Evolutionary conservation across 2,797 vertebrate genomes (phyloP).

Genomic region (Cuniculus paca): DNA sequence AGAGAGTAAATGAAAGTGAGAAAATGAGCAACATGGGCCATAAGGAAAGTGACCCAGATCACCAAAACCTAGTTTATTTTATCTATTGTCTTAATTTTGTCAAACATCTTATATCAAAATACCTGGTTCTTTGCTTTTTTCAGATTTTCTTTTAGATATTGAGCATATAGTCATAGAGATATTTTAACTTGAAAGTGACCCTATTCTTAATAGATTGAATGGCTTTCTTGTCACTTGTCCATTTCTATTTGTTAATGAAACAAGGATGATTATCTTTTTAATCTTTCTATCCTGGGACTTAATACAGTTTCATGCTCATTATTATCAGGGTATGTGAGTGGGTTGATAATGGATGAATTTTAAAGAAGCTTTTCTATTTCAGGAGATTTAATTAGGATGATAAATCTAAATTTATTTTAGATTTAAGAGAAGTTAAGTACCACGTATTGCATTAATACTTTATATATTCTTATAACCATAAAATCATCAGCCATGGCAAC

Average conservation of each 20-base stretch:
- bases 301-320: slow-evolving; percentile 10
- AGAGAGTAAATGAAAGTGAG: neutral
- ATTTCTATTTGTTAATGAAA: slow-evolving; percentile 47
- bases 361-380: slow-evolving; percentile 60
- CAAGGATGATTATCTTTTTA: neutral
- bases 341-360: neutral
- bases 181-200: slow-evolving; percentile 2
- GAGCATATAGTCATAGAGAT: neutral
- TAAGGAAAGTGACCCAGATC: neutral
- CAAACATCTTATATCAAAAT: neutral
- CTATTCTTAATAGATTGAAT: neutral
- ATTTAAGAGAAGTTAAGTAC: slow-evolving; percentile 18
- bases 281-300: neutral
- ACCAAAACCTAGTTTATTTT: neutral
- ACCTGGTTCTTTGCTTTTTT: neutral
- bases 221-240: slow-evolving; percentile 33
- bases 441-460: neutral
- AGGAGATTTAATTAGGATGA: neutral
- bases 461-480: slow-evolving; percentile 5
- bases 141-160: slow-evolving; percentile 4
- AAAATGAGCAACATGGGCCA: neutral
- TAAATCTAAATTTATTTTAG: slow-evolving; percentile 39
- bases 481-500: neutral
- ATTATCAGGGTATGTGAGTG: neutral
- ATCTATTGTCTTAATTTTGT: slow-evolving; percentile 33